Conservation (phyloP, 2,888 invertebrate species). For the Diaprepes abbreviatus region DNA sequence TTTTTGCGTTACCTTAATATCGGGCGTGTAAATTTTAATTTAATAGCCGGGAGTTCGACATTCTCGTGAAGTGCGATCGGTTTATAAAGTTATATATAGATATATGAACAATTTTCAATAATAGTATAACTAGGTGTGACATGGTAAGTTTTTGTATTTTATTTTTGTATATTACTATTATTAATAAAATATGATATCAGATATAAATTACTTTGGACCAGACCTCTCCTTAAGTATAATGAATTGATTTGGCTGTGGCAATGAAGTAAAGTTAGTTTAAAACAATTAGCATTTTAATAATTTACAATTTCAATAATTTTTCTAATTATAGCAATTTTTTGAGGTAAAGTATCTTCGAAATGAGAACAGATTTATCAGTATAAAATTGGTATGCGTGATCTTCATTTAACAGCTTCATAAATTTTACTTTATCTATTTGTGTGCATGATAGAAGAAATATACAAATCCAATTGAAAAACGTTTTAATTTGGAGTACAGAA, state of each 20-base stretch:
- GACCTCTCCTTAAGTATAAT: conserved; percentile 11
- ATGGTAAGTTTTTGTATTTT: conserved; percentile 43
- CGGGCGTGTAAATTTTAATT: conserved; percentile 15
- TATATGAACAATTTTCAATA: conserved; percentile 15
- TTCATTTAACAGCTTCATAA: too few relatives aligned
- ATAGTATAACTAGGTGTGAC: conserved; percentile 24
- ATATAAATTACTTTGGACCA: conserved; percentile 31
- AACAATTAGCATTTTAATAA: background rate
- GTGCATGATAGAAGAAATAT: too few relatives aligned
- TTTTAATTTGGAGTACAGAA: too few relatives aligned
- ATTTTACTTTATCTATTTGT: too few relatives aligned
- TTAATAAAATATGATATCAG: conserved; percentile 12
- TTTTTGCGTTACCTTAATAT: background rate
- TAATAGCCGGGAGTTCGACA: conserved; percentile 32
- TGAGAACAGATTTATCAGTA: too few relatives aligned
- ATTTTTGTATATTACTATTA: conserved; percentile 9
- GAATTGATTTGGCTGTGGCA: background rate
- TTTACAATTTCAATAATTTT: background rate
- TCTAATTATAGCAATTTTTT: too few relatives aligned
- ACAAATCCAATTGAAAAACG: too few relatives aligned
- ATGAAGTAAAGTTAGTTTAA: background rate
- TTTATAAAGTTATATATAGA: conserved; percentile 1
- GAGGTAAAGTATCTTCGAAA: too few relatives aligned
- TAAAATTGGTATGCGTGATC: too few relatives aligned
- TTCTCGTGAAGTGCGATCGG: conserved; percentile 27